Conservation (phyloP, 2,888 invertebrate species). For the Encarsia formosa region DNA sequence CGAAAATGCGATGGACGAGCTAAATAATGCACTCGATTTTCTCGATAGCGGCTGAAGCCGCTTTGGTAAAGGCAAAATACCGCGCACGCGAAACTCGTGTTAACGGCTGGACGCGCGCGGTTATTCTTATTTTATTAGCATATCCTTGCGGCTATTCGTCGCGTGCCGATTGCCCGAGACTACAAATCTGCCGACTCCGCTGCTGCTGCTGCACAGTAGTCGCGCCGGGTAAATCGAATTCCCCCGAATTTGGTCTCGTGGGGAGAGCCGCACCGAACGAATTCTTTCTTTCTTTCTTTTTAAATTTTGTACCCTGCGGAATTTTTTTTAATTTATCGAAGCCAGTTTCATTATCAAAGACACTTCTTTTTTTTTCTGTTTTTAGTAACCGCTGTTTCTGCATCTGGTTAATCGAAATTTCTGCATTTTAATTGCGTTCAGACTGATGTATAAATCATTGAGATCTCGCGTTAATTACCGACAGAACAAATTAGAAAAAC, state of each 20-base stretch:
- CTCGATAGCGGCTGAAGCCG: background rate
- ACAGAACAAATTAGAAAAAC: too few species aligned
- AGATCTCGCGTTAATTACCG: too few species aligned
- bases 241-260: too few species aligned
- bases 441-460: too few species aligned
- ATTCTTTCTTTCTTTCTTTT: background rate
- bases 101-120: conserved; percentile 36
- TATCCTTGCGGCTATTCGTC: background rate
- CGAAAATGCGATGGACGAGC: background rate
- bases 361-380: too few species aligned
- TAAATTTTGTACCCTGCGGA: background rate
- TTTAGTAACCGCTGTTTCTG: too few species aligned
- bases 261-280: too few species aligned
- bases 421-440: too few species aligned
- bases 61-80: background rate
- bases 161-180: background rate
- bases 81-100: conserved; percentile 46
- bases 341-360: too few species aligned
- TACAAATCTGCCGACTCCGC: conserved; percentile 5
- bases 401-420: too few species aligned
- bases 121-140: background rate
- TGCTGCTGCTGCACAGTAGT: background rate
- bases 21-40: background rate
- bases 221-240: too few species aligned
- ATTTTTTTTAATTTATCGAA: too few species aligned